These are phyloP conservation scores for Steromphala cineraria DNA, from an alignment of 2,888 invertebrate species.

Conservation along the genomic window DNA sequence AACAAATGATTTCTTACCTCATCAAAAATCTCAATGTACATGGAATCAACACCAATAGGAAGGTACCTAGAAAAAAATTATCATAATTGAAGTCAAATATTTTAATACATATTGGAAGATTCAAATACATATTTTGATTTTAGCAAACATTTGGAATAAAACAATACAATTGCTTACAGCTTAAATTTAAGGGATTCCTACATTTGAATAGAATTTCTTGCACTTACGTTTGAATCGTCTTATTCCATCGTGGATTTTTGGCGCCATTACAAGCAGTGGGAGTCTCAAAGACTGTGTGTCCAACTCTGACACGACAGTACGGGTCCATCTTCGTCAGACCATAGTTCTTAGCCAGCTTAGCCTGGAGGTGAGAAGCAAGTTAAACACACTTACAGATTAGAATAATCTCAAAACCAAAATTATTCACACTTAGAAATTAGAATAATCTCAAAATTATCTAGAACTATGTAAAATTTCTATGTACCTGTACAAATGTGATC, in stretches of 20 bases:
- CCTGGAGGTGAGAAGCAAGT: conserved; percentile 76
- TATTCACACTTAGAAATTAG: no score
- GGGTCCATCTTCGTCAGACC: conserved; percentile 97
- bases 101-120: no score
- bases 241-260: conserved; percentile 96
- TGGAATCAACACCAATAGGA: conserved; percentile 90
- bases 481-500: no score
- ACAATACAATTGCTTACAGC: neutral
- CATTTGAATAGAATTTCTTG: no score
- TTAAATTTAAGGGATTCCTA: neutral
- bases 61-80: conserved; percentile 80
- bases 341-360: conserved; percentile 94
- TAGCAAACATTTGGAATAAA: neutral
- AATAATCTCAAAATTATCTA: no score
- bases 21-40: conserved; percentile 96
- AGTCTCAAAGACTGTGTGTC: conserved; percentile 96
- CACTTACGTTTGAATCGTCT: conserved; percentile 90
- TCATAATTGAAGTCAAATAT: no score
- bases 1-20: conserved; percentile 79
- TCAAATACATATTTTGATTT: no score
- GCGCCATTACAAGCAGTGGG: conserved; percentile 96
- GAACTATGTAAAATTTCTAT: no score
- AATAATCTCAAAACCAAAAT: no score
- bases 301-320: conserved; percentile 92
- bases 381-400: no score